Evolutionary conservation across 1,140 invertebrate species (phyloP), one percentile per base, ranked within the genome.

Genomic region (Halyomorpha halys): DNA sequence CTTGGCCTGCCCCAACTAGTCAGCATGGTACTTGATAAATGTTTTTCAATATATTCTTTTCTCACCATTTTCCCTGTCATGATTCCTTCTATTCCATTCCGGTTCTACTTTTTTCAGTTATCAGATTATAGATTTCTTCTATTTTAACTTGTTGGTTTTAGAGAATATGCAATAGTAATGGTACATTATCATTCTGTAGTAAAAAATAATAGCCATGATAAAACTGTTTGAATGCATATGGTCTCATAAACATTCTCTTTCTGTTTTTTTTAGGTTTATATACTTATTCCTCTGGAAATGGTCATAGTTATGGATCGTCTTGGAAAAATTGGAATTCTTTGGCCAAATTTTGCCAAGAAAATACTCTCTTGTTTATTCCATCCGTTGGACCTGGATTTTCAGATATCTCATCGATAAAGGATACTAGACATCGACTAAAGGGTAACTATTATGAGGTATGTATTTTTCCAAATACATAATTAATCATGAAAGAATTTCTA

Each of bases 261-360:
- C 8, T 27, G 44, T 34, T 19, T 59, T 60, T 65, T 34, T 25
- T 60, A 72, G 71, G 81, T 11, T 83, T 82, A 68, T 83, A 83
- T 66, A 82, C 80, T n/a, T 82, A 82, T 60, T 76, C 81, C 69
- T 79, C 80, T 1, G 76, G 76, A 27, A 82, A 82, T 72, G 80
- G 80, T 3, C 81, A 81, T 49, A 80, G 79, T 66, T 82, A 79
- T 68, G 80, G 81, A 15, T 82, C 80, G 64, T 79, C 81, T 11
- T 83, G 81, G 81, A 83, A 83, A 71, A 82, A 83, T 72, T 83
- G 81, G 81, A 76, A 75, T 54, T 76, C 75, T 69, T 70, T 83
- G 14, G 76, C 77, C 62, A 79, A 80, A 47, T 82, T 79, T 69
- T 80, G 81, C 0, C 68, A 75, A 27, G 76, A 81, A 56, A 80